phyloP scores from a whole-genome alignment of 1,140 invertebrate species.

The Belonocnema kinseyi region DNA sequence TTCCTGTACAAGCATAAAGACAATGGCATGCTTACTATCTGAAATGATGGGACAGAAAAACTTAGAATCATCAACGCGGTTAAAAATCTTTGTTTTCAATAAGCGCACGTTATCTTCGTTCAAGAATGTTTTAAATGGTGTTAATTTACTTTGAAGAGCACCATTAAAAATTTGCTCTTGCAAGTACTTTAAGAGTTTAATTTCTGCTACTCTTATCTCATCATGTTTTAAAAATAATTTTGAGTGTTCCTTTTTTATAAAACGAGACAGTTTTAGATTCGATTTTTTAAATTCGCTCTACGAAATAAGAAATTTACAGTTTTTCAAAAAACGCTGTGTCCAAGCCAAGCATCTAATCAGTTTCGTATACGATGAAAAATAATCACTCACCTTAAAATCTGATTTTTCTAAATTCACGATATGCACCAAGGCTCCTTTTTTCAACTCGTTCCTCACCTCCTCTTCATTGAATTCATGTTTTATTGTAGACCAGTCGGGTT shows the following conservation, averaged over 20 bases:
- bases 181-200: conserved; percentile 46
- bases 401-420: conserved; percentile 18
- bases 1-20: conserved; percentile 41
- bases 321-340: conserved; percentile 54
- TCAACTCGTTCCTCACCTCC: conserved; percentile 35
- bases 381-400: conserved; percentile 27
- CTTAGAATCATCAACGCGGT: conserved; percentile 41
- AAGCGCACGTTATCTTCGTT: conserved; percentile 48
- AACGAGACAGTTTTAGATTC: background rate
- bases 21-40: conserved; percentile 38
- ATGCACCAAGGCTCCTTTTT: conserved; percentile 38
- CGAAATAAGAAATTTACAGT: conserved; percentile 29
- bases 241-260: conserved; percentile 30
- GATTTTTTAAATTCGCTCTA: background rate
- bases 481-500: conserved; percentile 46
- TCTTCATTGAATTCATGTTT: conserved; percentile 27
- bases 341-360: conserved; percentile 54
- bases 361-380: conserved; percentile 54
- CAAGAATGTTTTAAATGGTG: conserved; percentile 39
- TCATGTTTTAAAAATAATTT: conserved; percentile 38
- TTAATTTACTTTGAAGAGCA: conserved; percentile 34
- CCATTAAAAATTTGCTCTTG: conserved; percentile 44
- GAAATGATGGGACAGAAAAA: conserved; percentile 51
- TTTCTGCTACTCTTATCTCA: conserved; percentile 51
- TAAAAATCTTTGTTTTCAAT: conserved; percentile 49